Evolutionary conservation across 53 echinoderm and acorn worm species (phyloP), one percentile per base, ranked within the genome.

Genomic region (Apostichopus leukothele): DNA sequence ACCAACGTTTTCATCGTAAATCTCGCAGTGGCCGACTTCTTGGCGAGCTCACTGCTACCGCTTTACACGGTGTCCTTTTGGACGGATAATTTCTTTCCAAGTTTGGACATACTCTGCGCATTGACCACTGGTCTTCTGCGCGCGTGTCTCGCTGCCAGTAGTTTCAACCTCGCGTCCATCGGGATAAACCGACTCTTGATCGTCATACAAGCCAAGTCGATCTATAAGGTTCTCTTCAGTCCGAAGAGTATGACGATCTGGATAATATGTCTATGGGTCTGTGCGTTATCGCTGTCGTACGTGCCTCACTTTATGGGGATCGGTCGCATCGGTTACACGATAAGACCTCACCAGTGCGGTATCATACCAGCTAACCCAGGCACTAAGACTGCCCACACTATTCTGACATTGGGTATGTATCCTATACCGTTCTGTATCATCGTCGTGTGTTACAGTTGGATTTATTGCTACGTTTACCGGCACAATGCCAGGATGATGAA

Each of bases 1-100:
- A 76, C 77, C 77, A 76, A 76, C 52, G 77, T 76, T 16, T 76
- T 76, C 77, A 76, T 76, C 5, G 77, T 76, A 4, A 76, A 76
- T 39, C 52, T 76, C 16, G 77, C 77, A 6, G 50, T 39, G 20
- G 77, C 77, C 10, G 77, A 76, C 20, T 39, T 76, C 50, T 76
- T 76, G 50, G 52, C 77, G 10, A 76, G 77, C 20, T 9, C 77
- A 6, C 10, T 22, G 26, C 16, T 76, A 1, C 77, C 50, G 1
- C 0, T 76, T 13, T 76, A 76, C 52, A 52, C 52, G 5, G 27
- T 76, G 5, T 76, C 77, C 11, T 76, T 76, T 27, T 76, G 77
- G 77, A 52, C 52, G 77, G 77, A 39, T 6, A 26, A 39, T 10
- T 39, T 76, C 50, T 76, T 76, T 52, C 50, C 77, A 12, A 21